Base-by-base conservation (phyloP, 2,113 vertebrate genomes). In the Lontra canadensis region DNA sequence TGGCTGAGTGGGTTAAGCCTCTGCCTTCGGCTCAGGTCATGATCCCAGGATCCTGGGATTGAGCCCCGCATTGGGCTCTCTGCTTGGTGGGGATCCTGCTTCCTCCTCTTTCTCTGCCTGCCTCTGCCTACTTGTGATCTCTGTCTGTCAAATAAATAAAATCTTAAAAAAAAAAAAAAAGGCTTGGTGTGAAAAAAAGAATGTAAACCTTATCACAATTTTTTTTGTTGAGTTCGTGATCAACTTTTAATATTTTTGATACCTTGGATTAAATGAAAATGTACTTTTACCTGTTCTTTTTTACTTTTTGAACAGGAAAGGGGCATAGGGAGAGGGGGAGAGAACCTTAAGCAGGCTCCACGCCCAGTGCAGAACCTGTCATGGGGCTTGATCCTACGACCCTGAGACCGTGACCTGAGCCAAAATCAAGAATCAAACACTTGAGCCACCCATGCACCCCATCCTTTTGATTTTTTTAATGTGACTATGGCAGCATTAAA, bases 241-340 rank as follows among this genome's bases (percentile, higher is more conserved):
- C 25, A 81, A 86, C 61, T 94, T 47, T 81, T 61, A 91, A 47
- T 88, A 63, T 96, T 94, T 94, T 89, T 96, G 15, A 44, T 69
- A 69, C 49, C 89, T 94, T 34, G 15, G 13, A 14, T 93, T 88
- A 80, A 96, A 55, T 85, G 49, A 94, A 90, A 80, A 88, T 59
- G 57, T 89, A 76, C 63, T 79, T 88, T 96, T 93, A 76, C 21
- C 26, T 71, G 3, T 87, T 86, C n/a, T 6, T 83, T 57, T 36
- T 69, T n/a, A 20, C 34, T 69, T 20, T 20, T 69, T 69, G 17
- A 9, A 18, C 4, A 34, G 34, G 29, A 18, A 7, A 69, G 4
- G 67, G 67, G 67, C 67, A 36, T 7, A 69, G 18, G 67, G 9
- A 69, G 18, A 9, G 4, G 34, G 34, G 8, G 15, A 65, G 34